Conservation (phyloP, 2,797 vertebrate species). For the Lutjanus argentimaculatus region DNA sequence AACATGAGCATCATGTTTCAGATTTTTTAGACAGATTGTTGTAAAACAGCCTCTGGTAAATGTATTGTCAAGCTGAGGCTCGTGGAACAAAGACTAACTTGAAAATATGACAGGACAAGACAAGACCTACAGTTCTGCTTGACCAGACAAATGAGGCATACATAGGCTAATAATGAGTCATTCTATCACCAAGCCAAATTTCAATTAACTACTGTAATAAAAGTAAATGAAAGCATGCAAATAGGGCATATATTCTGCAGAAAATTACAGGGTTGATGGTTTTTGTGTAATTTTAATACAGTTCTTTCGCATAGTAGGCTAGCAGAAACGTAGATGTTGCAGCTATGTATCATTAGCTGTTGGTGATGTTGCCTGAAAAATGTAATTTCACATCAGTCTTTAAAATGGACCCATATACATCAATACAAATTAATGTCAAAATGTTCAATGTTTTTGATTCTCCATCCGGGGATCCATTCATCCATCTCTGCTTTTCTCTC, state of each 20-base stretch:
- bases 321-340: background rate
- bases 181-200: too few relatives aligned
- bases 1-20: background rate
- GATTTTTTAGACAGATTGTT: background rate
- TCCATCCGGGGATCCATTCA: background rate
- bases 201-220: too few relatives aligned
- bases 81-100: background rate
- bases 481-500: constrained; percentile 24
- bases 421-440: background rate
- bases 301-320: background rate
- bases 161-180: too few relatives aligned
- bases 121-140: too few relatives aligned
- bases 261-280: too few relatives aligned
- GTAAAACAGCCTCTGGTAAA: background rate
- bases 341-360: background rate
- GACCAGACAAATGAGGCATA: too few relatives aligned
- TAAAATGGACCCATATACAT: background rate
- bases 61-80: background rate
- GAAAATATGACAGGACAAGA: background rate
- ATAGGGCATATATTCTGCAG: too few relatives aligned
- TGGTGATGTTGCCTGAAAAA: background rate
- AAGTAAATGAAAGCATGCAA: too few relatives aligned
- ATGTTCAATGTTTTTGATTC: background rate
- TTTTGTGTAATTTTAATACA: background rate
- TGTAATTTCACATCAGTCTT: too few relatives aligned